These are phyloP conservation scores for Gorsachius goisagi DNA, from an alignment of 2,113 vertebrate genomes.

Conservation along the genomic window DNA sequence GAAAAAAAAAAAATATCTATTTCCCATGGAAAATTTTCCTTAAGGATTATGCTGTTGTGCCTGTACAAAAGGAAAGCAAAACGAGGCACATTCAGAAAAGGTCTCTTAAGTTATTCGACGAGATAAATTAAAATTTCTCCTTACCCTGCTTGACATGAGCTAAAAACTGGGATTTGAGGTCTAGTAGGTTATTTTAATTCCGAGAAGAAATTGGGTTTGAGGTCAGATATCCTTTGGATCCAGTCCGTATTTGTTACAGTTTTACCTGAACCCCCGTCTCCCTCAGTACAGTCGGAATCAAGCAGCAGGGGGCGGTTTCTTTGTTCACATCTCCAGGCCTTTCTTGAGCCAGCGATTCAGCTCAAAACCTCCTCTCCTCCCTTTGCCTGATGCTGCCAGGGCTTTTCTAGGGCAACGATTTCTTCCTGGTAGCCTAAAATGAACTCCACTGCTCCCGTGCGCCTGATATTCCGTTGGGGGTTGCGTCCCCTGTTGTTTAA, in stretches of 20 bases:
- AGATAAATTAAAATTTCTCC: background rate
- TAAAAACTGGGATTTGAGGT: background rate
- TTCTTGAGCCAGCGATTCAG: background rate
- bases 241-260: background rate
- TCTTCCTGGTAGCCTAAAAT: background rate
- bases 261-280: background rate
- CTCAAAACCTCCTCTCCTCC: background rate
- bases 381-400: accelerated
- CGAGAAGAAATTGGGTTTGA: background rate
- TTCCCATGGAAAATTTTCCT: background rate
- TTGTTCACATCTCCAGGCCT: background rate
- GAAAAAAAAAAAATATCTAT: background rate
- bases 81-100: background rate
- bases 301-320: background rate
- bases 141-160: background rate
- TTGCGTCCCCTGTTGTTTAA: background rate
- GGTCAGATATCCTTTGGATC: background rate
- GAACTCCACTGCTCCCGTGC: accelerated
- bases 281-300: background rate
- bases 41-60: background rate
- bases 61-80: background rate
- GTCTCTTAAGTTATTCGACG: background rate
- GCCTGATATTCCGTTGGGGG: background rate
- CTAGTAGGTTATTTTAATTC: background rate
- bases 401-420: background rate